Evolutionary conservation across 2,888 invertebrate species (phyloP), one percentile per base, ranked within the genome.

Genomic region (Patella caerulea): DNA sequence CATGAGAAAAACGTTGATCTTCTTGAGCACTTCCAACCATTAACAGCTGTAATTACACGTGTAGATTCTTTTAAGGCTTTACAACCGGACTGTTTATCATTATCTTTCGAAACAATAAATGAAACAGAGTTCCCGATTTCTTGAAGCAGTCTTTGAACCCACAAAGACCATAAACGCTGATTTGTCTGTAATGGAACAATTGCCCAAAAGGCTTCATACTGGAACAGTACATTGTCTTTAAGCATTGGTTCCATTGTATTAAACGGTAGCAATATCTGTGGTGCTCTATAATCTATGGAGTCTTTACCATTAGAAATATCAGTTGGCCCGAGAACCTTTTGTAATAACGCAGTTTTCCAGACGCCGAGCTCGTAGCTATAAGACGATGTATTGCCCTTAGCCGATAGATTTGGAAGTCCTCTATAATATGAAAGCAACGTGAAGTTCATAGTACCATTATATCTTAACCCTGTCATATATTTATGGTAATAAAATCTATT

Each of bases 1-100:
- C 73, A 73, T 11, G 54, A 73, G 53, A 53, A 53, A 53, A 73
- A 53, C 52, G 73, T 14, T n/a, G 53, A 53, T 54, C 55, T 73
- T 73, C 11, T 24, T 17, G 19, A 55, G 12, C 73, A 73, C 19
- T 53, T 15, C 73, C 73, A 73, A 11, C n/a, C 3, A 7, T 19
- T 55, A 17, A 73, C 19, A 24, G 19, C 19, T 9, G 19, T 14
- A 11, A 24, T 19, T 7, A 19, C 4, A 3, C 4, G 24, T 3
- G 65, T 12, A 65, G 24, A 12, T 11, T 19, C 11, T 19, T 19
- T 19, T 24, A 19, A 65, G 24, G 9, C 11, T 24, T 24, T 24
- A 14, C 11, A 19, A 65, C 11, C 65, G 3, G 19, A 4, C 2
- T 11, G 11, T 24, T 12, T 11, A 2, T 24, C 65, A 45, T 15